Evolutionary conservation across 2,797 vertebrate species (phyloP).

Genomic region (Scolopax bukidnonensis): DNA sequence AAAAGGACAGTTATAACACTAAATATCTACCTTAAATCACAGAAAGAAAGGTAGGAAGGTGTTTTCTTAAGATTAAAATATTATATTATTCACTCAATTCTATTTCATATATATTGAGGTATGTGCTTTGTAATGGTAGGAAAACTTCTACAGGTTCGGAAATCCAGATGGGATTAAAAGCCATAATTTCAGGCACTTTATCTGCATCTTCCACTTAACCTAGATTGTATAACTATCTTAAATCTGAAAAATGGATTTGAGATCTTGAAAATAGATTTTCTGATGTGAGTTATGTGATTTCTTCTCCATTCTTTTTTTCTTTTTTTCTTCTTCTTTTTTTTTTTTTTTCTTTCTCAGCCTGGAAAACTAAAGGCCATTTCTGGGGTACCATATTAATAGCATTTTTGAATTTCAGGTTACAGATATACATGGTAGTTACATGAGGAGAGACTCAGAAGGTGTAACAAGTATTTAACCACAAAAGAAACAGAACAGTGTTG

Average conservation of each 20-base stretch:
- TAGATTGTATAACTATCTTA: background rate
- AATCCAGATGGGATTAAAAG: background rate
- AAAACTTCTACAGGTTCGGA: background rate
- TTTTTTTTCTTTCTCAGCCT: background rate
- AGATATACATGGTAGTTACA: background rate
- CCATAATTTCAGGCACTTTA: background rate
- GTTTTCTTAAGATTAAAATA: background rate
- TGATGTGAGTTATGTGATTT: background rate
- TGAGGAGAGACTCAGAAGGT: background rate
- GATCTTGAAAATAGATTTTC: background rate
- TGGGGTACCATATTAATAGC: background rate
- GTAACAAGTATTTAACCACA: background rate
- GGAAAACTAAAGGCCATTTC: background rate
- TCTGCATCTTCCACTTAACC: background rate
- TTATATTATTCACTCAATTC: background rate
- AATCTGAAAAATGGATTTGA: background rate
- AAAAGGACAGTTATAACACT: background rate
- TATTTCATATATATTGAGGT: background rate
- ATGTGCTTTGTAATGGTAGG: background rate
- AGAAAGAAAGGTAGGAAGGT: background rate
- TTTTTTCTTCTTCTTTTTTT: no score
- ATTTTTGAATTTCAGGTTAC: background rate
- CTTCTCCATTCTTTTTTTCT: fast-evolving
- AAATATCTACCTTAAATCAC: background rate
- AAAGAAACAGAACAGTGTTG: background rate